Base-by-base conservation (phyloP, 2,888 invertebrate genomes). In the Meta bourneti region DNA sequence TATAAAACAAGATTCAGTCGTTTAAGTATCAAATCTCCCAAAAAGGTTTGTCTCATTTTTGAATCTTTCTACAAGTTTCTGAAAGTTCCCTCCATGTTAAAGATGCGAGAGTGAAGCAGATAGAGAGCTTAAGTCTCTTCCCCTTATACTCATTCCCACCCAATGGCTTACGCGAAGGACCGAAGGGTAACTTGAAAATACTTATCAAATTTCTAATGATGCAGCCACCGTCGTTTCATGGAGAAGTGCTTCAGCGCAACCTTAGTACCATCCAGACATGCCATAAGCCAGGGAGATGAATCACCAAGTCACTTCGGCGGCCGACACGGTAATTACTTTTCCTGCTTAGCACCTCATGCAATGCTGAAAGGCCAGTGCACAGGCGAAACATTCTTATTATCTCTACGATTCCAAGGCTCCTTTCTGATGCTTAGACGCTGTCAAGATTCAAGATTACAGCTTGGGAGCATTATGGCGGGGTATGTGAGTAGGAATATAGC, bases 171-270 rank as follows among this genome's bases (percentile, higher is more conserved):
- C 8, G 61, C 11, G 16, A 16, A 61, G 61, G 16, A 5, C 16
- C 11, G 16, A 16, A 61, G 61, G 16, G 8, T 61, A 61, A 11
- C 61, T 9, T 9, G 61, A 61, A 61, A 61, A 61, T 61, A 61
- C 61, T 61, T 61, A 61, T 61, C 61, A 61, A 61, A 61, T 61
- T 61, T 61, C 61, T 61, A 61, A 61, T 61, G 61, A 61, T 61
- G 61, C 61, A 61, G 8, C 13, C 61, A 61, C 13, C 16, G 16
- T 61, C 61, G 61, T 16, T 61, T 11, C 61, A 61, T 16, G 61
- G 61, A 61, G 34, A 61, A 61, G 61, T 61, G 61, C 61, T 61
- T 9, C 61, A 61, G 61, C 16, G 61, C 13, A 11, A 16, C 61
- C 61, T 61, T 61, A 34, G 34, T 34, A 34, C 34, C 1, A 34